Conservation (phyloP, 2,888 invertebrate species). For the Marasmarcha lunaedactyla region DNA sequence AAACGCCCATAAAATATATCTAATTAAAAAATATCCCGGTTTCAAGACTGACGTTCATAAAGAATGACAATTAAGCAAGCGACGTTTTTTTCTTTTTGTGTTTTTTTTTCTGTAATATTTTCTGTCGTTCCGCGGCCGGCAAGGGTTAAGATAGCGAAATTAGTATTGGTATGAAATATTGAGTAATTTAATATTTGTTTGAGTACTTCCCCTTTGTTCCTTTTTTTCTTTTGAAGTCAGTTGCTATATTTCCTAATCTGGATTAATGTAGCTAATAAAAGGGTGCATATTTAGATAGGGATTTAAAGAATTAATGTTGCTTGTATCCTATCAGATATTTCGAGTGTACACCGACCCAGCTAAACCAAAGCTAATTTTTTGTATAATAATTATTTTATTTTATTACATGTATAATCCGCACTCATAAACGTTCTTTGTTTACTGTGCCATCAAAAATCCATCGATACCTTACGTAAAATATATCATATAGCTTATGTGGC, state of each 20-base stretch:
- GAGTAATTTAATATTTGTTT: constrained; percentile 66
- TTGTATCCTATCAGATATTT: too few species aligned
- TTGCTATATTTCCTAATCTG: constrained; percentile 16
- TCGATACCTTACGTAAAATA: too few species aligned
- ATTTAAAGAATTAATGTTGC: constrained; percentile 1
- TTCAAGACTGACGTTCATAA: constrained; percentile 69
- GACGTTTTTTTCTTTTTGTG: constrained; percentile 35
- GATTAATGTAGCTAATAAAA: constrained; percentile 6
- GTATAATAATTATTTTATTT: too few species aligned
- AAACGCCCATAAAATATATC: constrained; percentile 71
- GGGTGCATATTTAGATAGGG: constrained; percentile 1
- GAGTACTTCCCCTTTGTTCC: constrained; percentile 19
- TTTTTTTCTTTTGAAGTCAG: constrained; percentile 22
- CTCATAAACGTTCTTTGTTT: too few species aligned
- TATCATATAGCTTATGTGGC: too few species aligned
- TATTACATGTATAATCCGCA: too few species aligned
- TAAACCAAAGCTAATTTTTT: too few species aligned
- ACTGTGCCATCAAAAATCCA: too few species aligned
- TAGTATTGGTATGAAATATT: constrained; percentile 70
- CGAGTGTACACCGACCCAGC: too few species aligned
- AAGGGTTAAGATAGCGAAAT: constrained; percentile 70
- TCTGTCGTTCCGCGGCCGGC: constrained; percentile 55
- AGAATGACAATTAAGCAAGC: constrained; percentile 68
- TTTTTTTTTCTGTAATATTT: constrained; percentile 50
- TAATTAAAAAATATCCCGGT: constrained; percentile 72